Base-by-base conservation (phyloP, 2,888 invertebrate genomes). In the Orgyia antiqua region DNA sequence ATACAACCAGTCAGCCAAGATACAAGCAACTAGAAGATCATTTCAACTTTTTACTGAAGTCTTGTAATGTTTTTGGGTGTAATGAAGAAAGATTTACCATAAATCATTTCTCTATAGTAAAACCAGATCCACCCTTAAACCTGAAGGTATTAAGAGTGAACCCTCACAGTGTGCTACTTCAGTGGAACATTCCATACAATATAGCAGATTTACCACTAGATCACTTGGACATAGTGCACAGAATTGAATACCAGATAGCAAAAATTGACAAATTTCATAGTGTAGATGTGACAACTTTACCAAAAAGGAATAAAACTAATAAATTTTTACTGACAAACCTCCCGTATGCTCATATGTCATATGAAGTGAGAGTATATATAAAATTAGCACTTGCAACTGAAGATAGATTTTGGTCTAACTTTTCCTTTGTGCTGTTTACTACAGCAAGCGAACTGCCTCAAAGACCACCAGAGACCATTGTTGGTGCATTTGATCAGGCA, bases 401-500 rank as follows among this genome's bases (percentile, higher is more conserved):
- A 10, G 88, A 88, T 13, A 89, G 90, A 36, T 84, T 89, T 69
- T 95, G 94, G 94, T 94, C 95, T 21, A 75, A 90, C 29, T 90
- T 90, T 41, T 88, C 89, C 24, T 87, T 84, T 19, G 67, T 86
- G 27, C 76, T 88, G 2, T 88, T 92, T 45, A 84, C 88, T 43
- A 95, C 95, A 2, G 75, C 62, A 10, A 87, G 88, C 58, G 83
- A 84, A 42, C 69, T 39, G 35, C 95, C 95, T 1, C 88, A 83
- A 10, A 77, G 87, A 17, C 89, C 95, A 17, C 95, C 95, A 0
- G 87, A 87, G 29, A 90, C 91, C 2, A 90, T 90, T 42, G 80
- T 90, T 9, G 95, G 95, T 21, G 92, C 93, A 56, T 95, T 94
- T 65, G 90, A 93, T 65, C 87, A 91, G 43, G 74, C 78, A 74